Evolutionary conservation across 2,113 vertebrate genomes (phyloP).

Genomic region (Corapipo altera): DNA sequence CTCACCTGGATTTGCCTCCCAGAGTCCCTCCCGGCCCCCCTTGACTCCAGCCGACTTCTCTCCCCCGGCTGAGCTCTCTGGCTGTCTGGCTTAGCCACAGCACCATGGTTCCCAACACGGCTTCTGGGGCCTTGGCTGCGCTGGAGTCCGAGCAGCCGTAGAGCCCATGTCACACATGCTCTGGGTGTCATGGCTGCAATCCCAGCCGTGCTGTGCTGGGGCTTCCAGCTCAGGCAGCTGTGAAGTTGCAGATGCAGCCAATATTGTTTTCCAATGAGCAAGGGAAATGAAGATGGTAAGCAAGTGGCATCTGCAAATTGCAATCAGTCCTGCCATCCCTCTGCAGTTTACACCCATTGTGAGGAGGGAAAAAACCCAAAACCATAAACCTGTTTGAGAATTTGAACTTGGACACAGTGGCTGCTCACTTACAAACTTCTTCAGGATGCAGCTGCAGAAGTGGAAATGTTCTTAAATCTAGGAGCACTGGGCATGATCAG

Average conservation of each 20-base stretch:
- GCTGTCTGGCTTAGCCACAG: too few relatives aligned
- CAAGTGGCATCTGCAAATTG: not conserved
- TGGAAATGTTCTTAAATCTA: not conserved
- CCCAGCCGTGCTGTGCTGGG: not conserved
- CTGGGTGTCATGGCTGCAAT: not conserved
- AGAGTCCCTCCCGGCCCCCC: too few relatives aligned
- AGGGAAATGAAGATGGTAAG: not conserved
- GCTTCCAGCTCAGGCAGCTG: not conserved
- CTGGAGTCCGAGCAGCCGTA: not conserved
- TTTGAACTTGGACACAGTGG: not conserved
- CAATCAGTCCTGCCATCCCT: not conserved
- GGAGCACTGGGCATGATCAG: not conserved
- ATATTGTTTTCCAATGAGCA: not conserved
- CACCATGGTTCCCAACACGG: too few relatives aligned
- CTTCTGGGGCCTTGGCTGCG: not conserved
- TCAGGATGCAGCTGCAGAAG: not conserved
- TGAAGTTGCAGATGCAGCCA: fast-evolving
- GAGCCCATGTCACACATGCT: not conserved
- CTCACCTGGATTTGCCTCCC: not conserved
- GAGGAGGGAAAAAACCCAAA: not conserved
- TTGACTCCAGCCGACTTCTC: not conserved
- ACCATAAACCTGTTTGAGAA: not conserved
- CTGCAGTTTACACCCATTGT: not conserved
- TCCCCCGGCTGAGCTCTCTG: not conserved
- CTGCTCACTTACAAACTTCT: not conserved